Conservation (phyloP, 2,888 invertebrate genomes). For the Caradrina clavipalpis region DNA sequence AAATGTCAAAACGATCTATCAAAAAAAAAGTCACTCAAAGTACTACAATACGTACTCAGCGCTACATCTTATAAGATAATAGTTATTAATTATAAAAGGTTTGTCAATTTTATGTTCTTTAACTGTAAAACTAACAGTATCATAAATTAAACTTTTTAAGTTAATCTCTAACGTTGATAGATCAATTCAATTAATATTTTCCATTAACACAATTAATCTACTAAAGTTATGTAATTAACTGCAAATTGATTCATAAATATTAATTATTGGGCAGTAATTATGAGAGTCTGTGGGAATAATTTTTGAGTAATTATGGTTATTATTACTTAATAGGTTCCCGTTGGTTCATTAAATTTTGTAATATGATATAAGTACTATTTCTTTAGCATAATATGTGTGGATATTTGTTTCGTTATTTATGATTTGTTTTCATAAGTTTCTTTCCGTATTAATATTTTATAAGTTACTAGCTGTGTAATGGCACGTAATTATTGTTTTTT, state of each 20-base stretch:
- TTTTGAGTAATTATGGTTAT: slow-evolving; percentile 31
- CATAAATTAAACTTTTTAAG: not conserved
- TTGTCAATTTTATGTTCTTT: not conserved
- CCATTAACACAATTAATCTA: slow-evolving; percentile 22
- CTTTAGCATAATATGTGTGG: not conserved
- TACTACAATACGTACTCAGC: too few relatives aligned
- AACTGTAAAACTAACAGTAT: not conserved
- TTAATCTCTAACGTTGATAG: slow-evolving; percentile 8
- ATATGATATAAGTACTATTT: slow-evolving; percentile 20
- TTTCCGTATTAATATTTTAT: not conserved
- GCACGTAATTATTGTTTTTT: too few relatives aligned
- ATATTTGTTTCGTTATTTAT: slow-evolving; percentile 17
- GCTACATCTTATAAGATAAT: too few relatives aligned
- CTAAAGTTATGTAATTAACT: slow-evolving; percentile 43
- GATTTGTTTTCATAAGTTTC: slow-evolving; percentile 2
- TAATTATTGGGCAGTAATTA: slow-evolving; percentile 40
- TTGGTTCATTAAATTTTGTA: slow-evolving; percentile 17
- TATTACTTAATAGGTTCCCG: slow-evolving; percentile 4
- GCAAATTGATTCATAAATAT: slow-evolving; percentile 60
- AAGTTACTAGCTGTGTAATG: too few relatives aligned
- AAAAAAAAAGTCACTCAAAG: too few relatives aligned
- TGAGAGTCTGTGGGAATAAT: slow-evolving; percentile 29
- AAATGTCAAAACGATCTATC: too few relatives aligned
- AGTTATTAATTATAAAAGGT: not conserved
- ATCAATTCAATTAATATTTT: slow-evolving; percentile 26